phyloP scores from a whole-genome alignment of 1,140 invertebrate species.

The Panulirus ornatus region DNA sequence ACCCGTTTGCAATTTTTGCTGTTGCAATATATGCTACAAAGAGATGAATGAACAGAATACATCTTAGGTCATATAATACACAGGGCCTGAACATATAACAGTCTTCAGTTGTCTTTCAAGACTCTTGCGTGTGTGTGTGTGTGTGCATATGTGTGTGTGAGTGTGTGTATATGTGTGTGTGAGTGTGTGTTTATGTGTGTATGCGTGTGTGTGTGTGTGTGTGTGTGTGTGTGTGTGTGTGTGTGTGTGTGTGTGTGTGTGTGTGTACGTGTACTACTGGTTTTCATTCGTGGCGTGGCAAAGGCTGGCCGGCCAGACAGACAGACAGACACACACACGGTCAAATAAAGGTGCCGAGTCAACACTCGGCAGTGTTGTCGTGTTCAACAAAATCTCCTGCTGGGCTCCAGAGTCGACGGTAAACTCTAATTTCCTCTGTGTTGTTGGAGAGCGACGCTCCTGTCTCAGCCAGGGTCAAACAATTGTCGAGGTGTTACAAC shows the following conservation, averaged over 20 bases:
- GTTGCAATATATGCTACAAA: too few species aligned
- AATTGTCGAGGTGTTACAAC: not conserved
- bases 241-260: slow-evolving; percentile 9
- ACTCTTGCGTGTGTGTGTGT: not conserved
- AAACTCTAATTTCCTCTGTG: slow-evolving; percentile 33
- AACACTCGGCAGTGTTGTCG: not conserved
- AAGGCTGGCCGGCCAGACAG: slow-evolving; percentile 4
- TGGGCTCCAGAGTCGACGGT: not conserved
- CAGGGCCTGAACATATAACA: too few species aligned
- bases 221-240: slow-evolving; percentile 17
- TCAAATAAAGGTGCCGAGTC: slow-evolving; percentile 18
- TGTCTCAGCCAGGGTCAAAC: not conserved
- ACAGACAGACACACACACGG: not conserved
- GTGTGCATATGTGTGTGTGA: slow-evolving; percentile 23
- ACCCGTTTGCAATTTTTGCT: too few species aligned
- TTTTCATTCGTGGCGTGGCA: too few species aligned
- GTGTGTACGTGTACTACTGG: not conserved
- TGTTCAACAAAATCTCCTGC: slow-evolving; percentile 11
- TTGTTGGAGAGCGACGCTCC: not conserved
- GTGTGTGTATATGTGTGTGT: slow-evolving; percentile 40
- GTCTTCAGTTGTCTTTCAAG: not conserved
- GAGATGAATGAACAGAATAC: too few species aligned
- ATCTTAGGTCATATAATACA: too few species aligned
- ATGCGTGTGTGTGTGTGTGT: slow-evolving; percentile 7
- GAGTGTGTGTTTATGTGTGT: too few species aligned